Conservation (phyloP, 2,888 invertebrate genomes). For the Catonia carolina region DNA sequence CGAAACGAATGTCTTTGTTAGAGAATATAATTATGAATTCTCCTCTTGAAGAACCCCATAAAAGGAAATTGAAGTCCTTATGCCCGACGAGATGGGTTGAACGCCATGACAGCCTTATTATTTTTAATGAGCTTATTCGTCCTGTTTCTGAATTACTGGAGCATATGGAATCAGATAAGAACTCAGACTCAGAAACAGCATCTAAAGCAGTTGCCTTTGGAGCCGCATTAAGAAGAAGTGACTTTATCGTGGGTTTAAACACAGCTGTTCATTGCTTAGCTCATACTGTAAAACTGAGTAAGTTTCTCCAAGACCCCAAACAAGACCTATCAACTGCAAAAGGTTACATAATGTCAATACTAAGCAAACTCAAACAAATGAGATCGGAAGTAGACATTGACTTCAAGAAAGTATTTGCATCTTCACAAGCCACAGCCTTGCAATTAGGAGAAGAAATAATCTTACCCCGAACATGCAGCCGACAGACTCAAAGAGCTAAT, state of each 20-base stretch:
- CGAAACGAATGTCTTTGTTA: constrained; percentile 12
- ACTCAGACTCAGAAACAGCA: constrained; percentile 14
- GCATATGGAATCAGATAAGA: constrained; percentile 6
- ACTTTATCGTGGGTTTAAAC: constrained; percentile 15
- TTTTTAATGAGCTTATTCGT: constrained; percentile 12
- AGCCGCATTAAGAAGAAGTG: constrained; percentile 16
- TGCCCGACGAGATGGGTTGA: constrained; percentile 20
- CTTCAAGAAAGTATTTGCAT: constrained; percentile 6
- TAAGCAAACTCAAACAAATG: constrained; percentile 9
- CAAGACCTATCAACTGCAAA: constrained; percentile 18
- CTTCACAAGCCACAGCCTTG: constrained; percentile 7
- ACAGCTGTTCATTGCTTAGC: constrained; percentile 11
- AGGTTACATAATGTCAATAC: neutral
- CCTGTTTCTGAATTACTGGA: constrained; percentile 10
- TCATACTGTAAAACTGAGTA: constrained; percentile 18
- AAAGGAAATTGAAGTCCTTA: constrained; percentile 17
- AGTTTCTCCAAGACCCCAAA: constrained; percentile 13
- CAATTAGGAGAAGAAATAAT: constrained; percentile 14
- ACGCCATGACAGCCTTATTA: constrained; percentile 12
- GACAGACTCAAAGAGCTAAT: constrained; percentile 13
- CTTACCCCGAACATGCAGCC: constrained; percentile 10
- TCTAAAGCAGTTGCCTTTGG: constrained; percentile 10
- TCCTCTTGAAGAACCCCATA: constrained; percentile 1
- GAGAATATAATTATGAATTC: constrained; percentile 3
- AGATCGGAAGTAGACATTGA: constrained; percentile 4